phyloP scores from a whole-genome alignment of 2,888 invertebrate species.

The Ryuthela nishihirai region DNA sequence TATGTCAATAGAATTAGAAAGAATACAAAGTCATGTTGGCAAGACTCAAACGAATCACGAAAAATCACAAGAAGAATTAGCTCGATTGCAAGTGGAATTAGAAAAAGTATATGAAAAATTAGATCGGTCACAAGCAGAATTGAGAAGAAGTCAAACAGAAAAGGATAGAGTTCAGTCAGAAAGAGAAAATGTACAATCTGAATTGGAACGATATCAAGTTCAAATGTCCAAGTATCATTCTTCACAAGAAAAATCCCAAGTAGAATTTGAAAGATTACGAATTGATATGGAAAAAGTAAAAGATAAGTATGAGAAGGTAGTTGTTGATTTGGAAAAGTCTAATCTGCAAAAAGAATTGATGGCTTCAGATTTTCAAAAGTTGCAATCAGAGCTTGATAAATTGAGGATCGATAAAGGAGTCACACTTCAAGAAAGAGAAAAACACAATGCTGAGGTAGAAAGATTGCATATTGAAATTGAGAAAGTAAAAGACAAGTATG shows the following conservation, averaged over 20 bases:
- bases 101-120: constrained; percentile 89
- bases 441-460: constrained; percentile 34
- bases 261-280: constrained; percentile 43
- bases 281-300: constrained; percentile 40
- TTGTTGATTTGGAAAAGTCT: constrained; percentile 34
- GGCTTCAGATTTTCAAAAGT: constrained; percentile 22
- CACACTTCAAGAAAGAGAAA: constrained; percentile 28
- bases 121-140: constrained; percentile 65
- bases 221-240: constrained; percentile 70
- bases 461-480: constrained; percentile 41
- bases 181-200: constrained; percentile 72
- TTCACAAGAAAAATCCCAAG: constrained; percentile 49
- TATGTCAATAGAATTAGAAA: constrained; percentile 65
- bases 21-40: constrained; percentile 77
- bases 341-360: constrained; percentile 31
- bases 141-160: constrained; percentile 63
- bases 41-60: constrained; percentile 82
- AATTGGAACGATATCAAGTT: constrained; percentile 67
- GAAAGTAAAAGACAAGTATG: constrained; percentile 42
- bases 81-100: constrained; percentile 79
- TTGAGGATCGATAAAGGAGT: constrained; percentile 26
- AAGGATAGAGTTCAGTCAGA: constrained; percentile 66
- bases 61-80: constrained; percentile 84
- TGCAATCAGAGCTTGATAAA: constrained; percentile 33
- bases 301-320: constrained; percentile 38